Evolutionary conservation across 2,113 vertebrate species (phyloP).

Genomic region (Gallinago paraguaiae): DNA sequence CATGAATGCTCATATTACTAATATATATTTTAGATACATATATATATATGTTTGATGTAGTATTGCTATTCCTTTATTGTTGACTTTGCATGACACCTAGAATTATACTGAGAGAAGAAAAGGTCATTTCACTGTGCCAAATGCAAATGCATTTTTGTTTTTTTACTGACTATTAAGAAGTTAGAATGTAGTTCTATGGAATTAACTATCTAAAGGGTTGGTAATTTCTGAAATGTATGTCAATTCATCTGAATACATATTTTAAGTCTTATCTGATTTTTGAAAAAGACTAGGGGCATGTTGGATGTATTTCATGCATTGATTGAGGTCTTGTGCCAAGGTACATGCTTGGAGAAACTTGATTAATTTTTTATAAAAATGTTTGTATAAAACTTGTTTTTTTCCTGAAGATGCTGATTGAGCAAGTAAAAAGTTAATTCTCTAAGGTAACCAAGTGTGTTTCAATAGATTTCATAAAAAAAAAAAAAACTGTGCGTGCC

Average conservation of each 20-base stretch:
- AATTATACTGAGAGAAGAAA: not conserved
- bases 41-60: not conserved
- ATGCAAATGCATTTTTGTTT: not conserved
- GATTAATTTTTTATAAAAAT: not conserved
- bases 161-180: not conserved
- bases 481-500: not conserved
- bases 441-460: not conserved
- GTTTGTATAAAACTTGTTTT: not conserved
- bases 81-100: not conserved
- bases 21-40: too few relatives aligned
- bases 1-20: not conserved
- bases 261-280: not conserved
- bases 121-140: not conserved
- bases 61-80: not conserved
- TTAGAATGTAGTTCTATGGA: not conserved
- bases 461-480: not conserved
- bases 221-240: not conserved
- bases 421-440: not conserved
- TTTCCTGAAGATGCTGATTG: not conserved
- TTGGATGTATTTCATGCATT: not conserved
- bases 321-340: not conserved
- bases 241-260: not conserved
- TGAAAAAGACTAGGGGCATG: not conserved
- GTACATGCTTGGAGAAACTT: not conserved
- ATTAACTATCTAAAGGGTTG: not conserved